Percentiles rank a stretch among this genome's conserved stretches.
phyloP scores from a whole-genome alignment of 2,888 invertebrate species.

The Himalopsyche anomala region DNA sequence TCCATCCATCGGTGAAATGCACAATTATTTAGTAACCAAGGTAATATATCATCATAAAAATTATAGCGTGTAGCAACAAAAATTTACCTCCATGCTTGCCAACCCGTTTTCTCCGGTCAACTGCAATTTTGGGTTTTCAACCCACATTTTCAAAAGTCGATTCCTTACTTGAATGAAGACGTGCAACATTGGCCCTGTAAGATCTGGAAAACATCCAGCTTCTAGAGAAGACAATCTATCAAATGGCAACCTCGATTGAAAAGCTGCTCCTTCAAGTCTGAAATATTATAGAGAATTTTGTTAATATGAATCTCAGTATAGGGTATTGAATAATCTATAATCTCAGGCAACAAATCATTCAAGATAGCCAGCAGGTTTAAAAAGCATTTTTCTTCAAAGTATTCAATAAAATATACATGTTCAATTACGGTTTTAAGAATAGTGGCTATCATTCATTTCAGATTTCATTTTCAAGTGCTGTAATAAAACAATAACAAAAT shows the following conservation, averaged over 20 bases:
- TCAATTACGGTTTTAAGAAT: no score
- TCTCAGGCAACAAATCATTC: background rate
- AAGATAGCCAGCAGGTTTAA: background rate
- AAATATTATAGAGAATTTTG: conserved; percentile 67
- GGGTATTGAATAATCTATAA: background rate
- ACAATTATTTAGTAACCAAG: no score
- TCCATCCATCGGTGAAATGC: no score
- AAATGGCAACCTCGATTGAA: conserved; percentile 94
- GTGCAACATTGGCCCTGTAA: conserved; percentile 89
- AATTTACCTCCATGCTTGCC: conserved; percentile 83
- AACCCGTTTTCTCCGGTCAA: conserved; percentile 88
- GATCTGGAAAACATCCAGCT: conserved; percentile 94
- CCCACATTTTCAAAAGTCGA: conserved; percentile 94
- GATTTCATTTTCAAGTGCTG: no score
- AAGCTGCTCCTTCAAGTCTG: conserved; percentile 93
- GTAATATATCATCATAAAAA: background rate
- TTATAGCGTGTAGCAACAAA: background rate
- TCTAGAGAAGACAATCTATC: conserved; percentile 96
- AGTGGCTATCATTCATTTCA: no score
- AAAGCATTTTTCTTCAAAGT: no score
- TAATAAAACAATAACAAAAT: no score
- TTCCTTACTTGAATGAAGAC: conserved; percentile 95
- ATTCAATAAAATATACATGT: no score
- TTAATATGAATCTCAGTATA: conserved; percentile 20
- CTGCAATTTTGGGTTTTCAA: conserved; percentile 96